Conservation (phyloP, 2,888 invertebrate genomes). For the Isoperla grammatica region DNA sequence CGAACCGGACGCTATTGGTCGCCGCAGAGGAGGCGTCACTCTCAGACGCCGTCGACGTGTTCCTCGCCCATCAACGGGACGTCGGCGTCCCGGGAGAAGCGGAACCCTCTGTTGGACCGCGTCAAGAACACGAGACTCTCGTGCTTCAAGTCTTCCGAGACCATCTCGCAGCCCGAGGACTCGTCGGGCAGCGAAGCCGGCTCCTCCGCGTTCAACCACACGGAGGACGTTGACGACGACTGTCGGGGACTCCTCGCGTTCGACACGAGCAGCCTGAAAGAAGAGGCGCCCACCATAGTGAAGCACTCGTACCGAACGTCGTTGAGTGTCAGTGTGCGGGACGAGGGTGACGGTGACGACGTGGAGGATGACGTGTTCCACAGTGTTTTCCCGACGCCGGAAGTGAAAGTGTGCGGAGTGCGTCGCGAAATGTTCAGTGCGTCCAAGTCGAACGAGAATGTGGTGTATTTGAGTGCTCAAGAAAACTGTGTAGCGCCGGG, state of each 20-base stretch:
- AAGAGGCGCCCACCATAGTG: constrained; percentile 32
- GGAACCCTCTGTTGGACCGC: constrained; percentile 63
- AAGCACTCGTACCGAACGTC: constrained; percentile 19
- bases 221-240: constrained; percentile 33
- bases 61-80: neutral
- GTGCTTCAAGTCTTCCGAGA: constrained; percentile 46
- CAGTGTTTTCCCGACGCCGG: neutral
- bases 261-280: constrained; percentile 26
- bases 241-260: constrained; percentile 21
- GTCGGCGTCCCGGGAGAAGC: constrained; percentile 51
- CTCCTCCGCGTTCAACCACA: constrained; percentile 21
- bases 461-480: constrained; percentile 17
- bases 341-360: constrained; percentile 27
- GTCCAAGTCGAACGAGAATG: constrained; percentile 27
- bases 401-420: neutral
- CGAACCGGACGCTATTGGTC: constrained; percentile 38
- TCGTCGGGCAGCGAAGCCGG: constrained; percentile 13
- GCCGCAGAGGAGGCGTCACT: constrained; percentile 46
- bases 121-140: constrained; percentile 65
- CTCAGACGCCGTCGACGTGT: neutral
- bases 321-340: constrained; percentile 22
- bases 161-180: constrained; percentile 14
- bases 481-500: neutral
- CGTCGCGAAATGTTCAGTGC: constrained; percentile 18
- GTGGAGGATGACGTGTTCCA: constrained; percentile 27